phyloP scores from a whole-genome alignment of 1,140 invertebrate genomes.

The Tetramorium simillimum region DNA sequence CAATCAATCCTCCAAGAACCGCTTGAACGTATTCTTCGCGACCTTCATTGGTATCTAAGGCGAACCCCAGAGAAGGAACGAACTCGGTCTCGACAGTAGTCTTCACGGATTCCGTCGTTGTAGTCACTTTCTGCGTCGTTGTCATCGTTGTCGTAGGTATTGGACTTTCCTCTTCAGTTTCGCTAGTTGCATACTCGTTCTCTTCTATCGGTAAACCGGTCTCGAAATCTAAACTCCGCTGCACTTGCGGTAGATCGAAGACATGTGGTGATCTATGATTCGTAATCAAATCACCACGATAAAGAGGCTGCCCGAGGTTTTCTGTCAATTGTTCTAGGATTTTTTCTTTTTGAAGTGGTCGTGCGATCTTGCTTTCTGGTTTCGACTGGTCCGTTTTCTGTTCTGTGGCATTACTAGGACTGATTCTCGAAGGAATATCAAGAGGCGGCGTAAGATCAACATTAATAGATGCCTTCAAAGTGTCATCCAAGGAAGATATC shows the following conservation, averaged over 20 bases:
- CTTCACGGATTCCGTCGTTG: slow-evolving; percentile 44
- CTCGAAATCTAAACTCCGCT: slow-evolving; percentile 58
- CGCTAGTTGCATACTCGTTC: not conserved
- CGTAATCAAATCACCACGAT: slow-evolving; percentile 14
- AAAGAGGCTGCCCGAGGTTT: slow-evolving; percentile 68
- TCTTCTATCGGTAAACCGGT: slow-evolving; percentile 20
- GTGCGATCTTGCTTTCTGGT: not conserved
- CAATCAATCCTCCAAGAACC: slow-evolving; percentile 77
- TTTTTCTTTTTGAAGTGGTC: slow-evolving; percentile 53
- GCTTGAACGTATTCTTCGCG: slow-evolving; percentile 80
- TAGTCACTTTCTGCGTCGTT: not conserved
- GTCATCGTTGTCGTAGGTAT: not conserved
- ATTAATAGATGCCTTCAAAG: not conserved
- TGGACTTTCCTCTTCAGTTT: not conserved
- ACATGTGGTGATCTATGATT: not conserved
- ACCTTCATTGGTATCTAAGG: slow-evolving; percentile 78
- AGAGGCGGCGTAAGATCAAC: not conserved
- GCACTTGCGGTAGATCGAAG: slow-evolving; percentile 57
- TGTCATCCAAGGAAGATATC: not conserved
- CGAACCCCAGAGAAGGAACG: slow-evolving; percentile 80
- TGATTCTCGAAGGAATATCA: not conserved
- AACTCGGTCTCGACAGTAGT: slow-evolving; percentile 80
- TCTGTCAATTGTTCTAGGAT: slow-evolving; percentile 59
- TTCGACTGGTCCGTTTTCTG: not conserved
- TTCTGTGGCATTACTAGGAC: not conserved